Conservation (phyloP, 2,888 invertebrate genomes). For the Cataglyphis cursor region DNA sequence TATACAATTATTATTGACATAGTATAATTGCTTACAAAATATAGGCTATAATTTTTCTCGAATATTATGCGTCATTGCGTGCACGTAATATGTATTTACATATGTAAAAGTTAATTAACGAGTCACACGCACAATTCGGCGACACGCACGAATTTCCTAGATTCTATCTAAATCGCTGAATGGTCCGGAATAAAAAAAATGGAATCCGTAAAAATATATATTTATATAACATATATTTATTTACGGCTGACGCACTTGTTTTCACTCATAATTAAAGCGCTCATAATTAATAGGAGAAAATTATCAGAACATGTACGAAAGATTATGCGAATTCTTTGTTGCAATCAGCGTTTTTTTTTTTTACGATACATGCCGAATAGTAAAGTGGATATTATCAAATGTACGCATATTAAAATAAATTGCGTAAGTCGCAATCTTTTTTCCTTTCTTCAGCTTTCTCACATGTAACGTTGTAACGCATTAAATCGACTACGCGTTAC, state of each 20-base stretch:
- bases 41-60: conserved; percentile 69
- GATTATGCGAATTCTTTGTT: conserved; percentile 8
- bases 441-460: not conserved
- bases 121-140: conserved; percentile 18
- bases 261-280: conserved; percentile 43
- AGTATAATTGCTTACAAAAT: conserved; percentile 79
- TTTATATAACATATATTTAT: conserved; percentile 42
- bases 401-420: not conserved
- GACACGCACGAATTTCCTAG: conserved; percentile 45
- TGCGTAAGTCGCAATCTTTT: conserved; percentile 7
- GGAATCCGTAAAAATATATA: conserved; percentile 56
- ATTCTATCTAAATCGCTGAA: conserved; percentile 58
- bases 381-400: conserved; percentile 35
- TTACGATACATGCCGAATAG: conserved; percentile 8
- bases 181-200: conserved; percentile 31
- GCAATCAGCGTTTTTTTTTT: not conserved
- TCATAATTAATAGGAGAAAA: conserved; percentile 45
- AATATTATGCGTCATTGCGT: conserved; percentile 58
- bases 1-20: conserved; percentile 77
- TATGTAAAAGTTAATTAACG: conserved; percentile 45
- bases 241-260: conserved; percentile 30
- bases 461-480: conserved; percentile 44
- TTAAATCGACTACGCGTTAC: conserved; percentile 44
- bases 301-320: conserved; percentile 31
- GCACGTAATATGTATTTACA: conserved; percentile 46